Conservation (phyloP, 2,888 invertebrate genomes). For the Hypomecis atomaria region DNA sequence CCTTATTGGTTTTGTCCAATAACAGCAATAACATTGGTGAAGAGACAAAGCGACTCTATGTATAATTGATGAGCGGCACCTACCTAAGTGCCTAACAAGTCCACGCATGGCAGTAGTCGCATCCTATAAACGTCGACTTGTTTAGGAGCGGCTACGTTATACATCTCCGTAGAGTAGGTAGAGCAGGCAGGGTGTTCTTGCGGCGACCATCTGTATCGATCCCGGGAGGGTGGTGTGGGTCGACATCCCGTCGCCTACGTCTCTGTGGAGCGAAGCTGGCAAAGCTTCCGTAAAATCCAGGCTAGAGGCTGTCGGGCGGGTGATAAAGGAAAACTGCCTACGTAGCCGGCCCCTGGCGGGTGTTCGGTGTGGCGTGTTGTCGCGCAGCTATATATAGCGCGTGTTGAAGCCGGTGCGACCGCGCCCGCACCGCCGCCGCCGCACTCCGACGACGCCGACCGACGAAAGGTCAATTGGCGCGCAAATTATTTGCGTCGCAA, state of each 20-base stretch:
- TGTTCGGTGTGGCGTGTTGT: constrained; percentile 75
- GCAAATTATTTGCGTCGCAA: constrained; percentile 84
- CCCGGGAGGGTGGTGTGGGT: constrained; percentile 80
- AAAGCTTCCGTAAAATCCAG: constrained; percentile 77
- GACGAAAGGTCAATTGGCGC: constrained; percentile 85
- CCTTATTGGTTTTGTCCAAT: constrained; percentile 10
- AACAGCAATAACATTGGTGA: not conserved
- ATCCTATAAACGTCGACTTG: constrained; percentile 52
- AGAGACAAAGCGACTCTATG: constrained; percentile 3
- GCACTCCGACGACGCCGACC: constrained; percentile 70
- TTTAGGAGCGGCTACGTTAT: constrained; percentile 53
- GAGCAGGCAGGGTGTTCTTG: constrained; percentile 66
- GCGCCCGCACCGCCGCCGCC: constrained; percentile 68
- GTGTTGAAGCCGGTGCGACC: constrained; percentile 75
- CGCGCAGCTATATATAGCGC: constrained; percentile 81
- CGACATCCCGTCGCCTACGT: constrained; percentile 77
- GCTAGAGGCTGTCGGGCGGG: constrained; percentile 79
- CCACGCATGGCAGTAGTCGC: constrained; percentile 35
- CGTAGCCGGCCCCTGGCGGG: constrained; percentile 80
- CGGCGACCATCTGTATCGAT: constrained; percentile 82
- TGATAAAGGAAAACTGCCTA: constrained; percentile 82
- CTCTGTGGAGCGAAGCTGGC: constrained; percentile 70
- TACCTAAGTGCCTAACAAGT: constrained; percentile 7
- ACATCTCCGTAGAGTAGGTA: constrained; percentile 56
- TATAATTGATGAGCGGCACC: constrained; percentile 17